phyloP scores from a whole-genome alignment of 2,888 invertebrate species.

The Choreutis nemorana region DNA sequence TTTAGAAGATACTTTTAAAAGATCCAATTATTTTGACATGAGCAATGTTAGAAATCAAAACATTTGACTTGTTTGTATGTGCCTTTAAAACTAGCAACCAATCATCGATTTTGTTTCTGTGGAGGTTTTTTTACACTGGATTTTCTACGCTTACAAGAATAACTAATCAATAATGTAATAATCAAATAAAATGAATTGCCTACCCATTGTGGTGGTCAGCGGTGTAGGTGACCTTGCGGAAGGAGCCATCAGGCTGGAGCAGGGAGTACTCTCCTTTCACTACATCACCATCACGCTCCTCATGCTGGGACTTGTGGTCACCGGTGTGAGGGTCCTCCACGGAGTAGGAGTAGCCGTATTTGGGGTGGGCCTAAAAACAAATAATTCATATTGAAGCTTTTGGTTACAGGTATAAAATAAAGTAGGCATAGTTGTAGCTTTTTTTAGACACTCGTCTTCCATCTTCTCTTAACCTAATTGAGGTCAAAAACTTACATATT shows the following conservation, averaged over 20 bases:
- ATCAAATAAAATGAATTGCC: too few species aligned
- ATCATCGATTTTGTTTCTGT: too few species aligned
- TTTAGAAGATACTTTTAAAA: too few species aligned
- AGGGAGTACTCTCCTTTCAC: constrained; percentile 67
- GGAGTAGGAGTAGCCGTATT: constrained; percentile 65
- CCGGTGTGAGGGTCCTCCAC: constrained; percentile 69
- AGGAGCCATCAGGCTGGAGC: constrained; percentile 66
- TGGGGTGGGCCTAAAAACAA: constrained; percentile 45
- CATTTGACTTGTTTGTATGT: too few species aligned
- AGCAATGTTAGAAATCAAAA: too few species aligned
- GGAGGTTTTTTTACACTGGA: too few species aligned
- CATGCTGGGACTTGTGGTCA: constrained; percentile 67
- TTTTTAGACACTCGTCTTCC: too few species aligned
- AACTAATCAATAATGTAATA: too few species aligned
- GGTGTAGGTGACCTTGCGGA: constrained; percentile 66
- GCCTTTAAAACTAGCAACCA: too few species aligned
- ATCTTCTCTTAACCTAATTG: background rate
- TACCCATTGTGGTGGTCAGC: constrained; percentile 68
- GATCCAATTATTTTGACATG: too few species aligned
- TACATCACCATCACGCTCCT: constrained; percentile 63
- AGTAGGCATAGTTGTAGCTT: too few species aligned
- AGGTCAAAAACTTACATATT: constrained; percentile 37
- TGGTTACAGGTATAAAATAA: background rate
- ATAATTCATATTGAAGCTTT: constrained; percentile 1
- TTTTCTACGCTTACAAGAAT: too few species aligned